Evolutionary conservation across 2,113 vertebrate species (phyloP), one percentile per base, ranked within the genome.

Genomic region (Nothoprocta pentlandii): DNA sequence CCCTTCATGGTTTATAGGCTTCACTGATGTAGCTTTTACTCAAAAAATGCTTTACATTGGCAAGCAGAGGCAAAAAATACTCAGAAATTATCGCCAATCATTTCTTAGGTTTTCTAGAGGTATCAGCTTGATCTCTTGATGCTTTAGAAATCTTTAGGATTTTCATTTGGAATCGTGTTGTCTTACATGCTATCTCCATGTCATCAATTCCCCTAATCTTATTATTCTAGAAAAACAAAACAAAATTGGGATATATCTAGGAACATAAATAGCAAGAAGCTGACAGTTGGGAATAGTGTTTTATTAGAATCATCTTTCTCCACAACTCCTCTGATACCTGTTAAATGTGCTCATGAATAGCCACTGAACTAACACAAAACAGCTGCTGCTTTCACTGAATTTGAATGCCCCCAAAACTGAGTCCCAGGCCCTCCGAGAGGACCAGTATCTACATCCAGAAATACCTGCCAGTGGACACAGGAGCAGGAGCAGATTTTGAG

Each of bases 321-420:
- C 96, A 93, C 80, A 80, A 25, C 58, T 90, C 89, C 87, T 95
- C 58, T 94, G 93, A 73, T 90, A 92, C 87, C 80, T 96, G 53
- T 94, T 96, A 71, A 41, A 41, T 90, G 25, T 93, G 61, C 74
- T 94, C 56, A 73, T 94, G 73, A 88, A 94, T 84, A 95, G 78
- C 70, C 76, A 75, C 42, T 68, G 61, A 95, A 87, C 78, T 86
- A 97, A 74, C 79, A 86, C 36, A 92, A 81, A 85, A 85, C 88
- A 80, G 93, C 81, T 96, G 92, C 51, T 94, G 51, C 81, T 85
- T 75, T 91, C 71, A 70, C 95, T 71, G 66, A 77, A 89, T 94
- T 95, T 92, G 79, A 91, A 68, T 34, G 85, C 34, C 78, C 53
- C 34, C 74, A 9, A 9, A 46, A 23, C 49, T 44, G 39, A 66